phyloP scores from a whole-genome alignment of 1,140 invertebrate genomes.

The Geopemphigus sp. region DNA sequence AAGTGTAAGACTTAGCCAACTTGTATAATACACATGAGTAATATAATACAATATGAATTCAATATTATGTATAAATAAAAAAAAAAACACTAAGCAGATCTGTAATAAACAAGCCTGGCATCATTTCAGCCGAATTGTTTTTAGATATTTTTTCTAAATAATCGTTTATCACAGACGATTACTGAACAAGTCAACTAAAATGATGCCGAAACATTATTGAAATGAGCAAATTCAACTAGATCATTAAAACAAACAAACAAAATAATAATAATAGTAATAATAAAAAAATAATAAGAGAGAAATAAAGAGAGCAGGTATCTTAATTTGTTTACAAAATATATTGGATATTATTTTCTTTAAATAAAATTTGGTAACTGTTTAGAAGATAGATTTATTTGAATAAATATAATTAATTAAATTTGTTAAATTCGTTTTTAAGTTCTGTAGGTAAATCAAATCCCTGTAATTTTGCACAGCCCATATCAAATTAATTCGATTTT shows the following conservation, averaged over 20 bases:
- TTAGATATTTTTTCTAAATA: constrained; percentile 38
- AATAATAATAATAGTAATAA: constrained; percentile 23
- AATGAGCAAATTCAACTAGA: constrained; percentile 49
- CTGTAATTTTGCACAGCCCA: constrained; percentile 48
- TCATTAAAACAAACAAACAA: constrained; percentile 48
- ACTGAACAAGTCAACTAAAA: constrained; percentile 40
- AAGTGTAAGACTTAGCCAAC: constrained; percentile 19
- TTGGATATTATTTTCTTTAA: constrained; percentile 14
- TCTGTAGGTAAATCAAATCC: constrained; percentile 27
- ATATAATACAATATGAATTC: constrained; percentile 38
- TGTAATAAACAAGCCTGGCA: constrained; percentile 49
- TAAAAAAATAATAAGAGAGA: constrained; percentile 47
- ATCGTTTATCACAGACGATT: constrained; percentile 43
- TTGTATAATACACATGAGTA: constrained; percentile 42
- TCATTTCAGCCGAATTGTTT: constrained; percentile 44
- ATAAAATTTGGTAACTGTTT: constrained; percentile 38
- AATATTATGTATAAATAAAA: constrained; percentile 33
- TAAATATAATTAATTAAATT: constrained; percentile 8
- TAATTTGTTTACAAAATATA: constrained; percentile 22
- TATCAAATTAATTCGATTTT: constrained; percentile 38
- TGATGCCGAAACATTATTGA: constrained; percentile 48
- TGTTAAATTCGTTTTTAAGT: constrained; percentile 30
- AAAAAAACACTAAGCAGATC: constrained; percentile 49
- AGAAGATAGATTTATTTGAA: constrained; percentile 37
- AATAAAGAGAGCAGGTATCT: constrained; percentile 43